phyloP scores from a whole-genome alignment of 2,888 invertebrate species.

The Cheiracanthium punctorium region DNA sequence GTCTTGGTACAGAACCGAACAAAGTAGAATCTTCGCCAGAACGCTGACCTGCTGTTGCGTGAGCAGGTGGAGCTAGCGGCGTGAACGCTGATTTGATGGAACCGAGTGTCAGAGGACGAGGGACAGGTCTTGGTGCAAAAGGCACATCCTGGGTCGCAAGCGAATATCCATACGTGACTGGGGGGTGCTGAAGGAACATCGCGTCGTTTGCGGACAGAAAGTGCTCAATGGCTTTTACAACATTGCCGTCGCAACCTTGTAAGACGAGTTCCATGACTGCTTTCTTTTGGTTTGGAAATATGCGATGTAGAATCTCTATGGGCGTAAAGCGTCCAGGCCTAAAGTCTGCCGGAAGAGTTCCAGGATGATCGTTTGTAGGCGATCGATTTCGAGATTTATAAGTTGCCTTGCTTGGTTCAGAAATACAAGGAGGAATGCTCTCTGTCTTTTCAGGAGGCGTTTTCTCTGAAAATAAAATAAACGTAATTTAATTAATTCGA shows the following conservation, averaged over 20 bases:
- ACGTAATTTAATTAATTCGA: background rate
- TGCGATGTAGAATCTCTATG: slow-evolving; percentile 86
- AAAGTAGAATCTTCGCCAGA: slow-evolving; percentile 65
- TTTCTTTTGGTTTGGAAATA: slow-evolving; percentile 82
- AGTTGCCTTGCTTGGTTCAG: background rate
- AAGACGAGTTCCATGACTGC: slow-evolving; percentile 90
- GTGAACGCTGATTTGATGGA: slow-evolving; percentile 76
- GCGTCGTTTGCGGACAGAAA: slow-evolving; percentile 78
- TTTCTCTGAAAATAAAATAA: slow-evolving; percentile 39
- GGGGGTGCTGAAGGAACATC: slow-evolving; percentile 55
- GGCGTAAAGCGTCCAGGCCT: slow-evolving; percentile 69
- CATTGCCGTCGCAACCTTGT: slow-evolving; percentile 92
- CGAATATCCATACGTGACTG: slow-evolving; percentile 42
- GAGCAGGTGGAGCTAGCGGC: slow-evolving; percentile 73
- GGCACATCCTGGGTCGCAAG: slow-evolving; percentile 26
- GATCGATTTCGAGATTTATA: slow-evolving; percentile 1
- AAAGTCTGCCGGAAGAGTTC: slow-evolving; percentile 69
- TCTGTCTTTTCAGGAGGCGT: slow-evolving; percentile 22
- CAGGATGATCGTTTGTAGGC: background rate
- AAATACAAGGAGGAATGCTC: background rate
- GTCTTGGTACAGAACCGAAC: slow-evolving; percentile 48
- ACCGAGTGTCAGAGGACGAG: slow-evolving; percentile 40
- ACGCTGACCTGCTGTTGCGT: slow-evolving; percentile 72
- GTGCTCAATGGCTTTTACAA: slow-evolving; percentile 92
- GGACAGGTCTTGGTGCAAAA: slow-evolving; percentile 40